phyloP scores from a whole-genome alignment of 2,888 invertebrate genomes.

The Apeira syringaria region DNA sequence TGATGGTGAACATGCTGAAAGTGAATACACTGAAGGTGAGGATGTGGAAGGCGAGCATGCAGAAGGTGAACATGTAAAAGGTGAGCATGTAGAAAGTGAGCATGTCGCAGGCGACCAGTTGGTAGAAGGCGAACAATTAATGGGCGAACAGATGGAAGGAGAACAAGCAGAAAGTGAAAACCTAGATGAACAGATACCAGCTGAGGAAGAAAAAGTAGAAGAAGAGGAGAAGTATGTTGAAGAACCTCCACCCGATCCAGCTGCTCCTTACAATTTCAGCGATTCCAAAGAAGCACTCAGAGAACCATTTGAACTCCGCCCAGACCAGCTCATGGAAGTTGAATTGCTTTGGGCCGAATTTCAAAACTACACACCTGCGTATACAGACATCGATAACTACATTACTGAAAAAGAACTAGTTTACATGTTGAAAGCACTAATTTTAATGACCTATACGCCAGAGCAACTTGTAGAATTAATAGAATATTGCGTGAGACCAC shows the following conservation, averaged over 20 bases:
- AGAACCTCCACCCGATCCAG: conserved; percentile 68
- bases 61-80: conserved; percentile 29
- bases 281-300: conserved; percentile 66
- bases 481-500: conserved; percentile 61
- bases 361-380: conserved; percentile 71
- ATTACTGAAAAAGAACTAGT: conserved; percentile 68
- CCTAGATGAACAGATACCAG: conserved; percentile 3
- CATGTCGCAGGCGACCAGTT: conserved; percentile 30
- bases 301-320: conserved; percentile 59
- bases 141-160: conserved; percentile 36
- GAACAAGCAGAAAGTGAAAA: conserved; percentile 37
- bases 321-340: conserved; percentile 69
- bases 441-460: conserved; percentile 64
- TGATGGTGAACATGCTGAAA: conserved; percentile 37
- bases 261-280: conserved; percentile 63
- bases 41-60: conserved; percentile 13
- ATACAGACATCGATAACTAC: conserved; percentile 61
- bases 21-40: conserved; percentile 32
- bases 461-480: conserved; percentile 69
- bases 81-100: conserved; percentile 36
- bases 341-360: conserved; percentile 68
- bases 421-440: conserved; percentile 67
- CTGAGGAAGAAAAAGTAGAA: conserved; percentile 46
- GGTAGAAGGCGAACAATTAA: conserved; percentile 40
- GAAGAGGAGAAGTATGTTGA: conserved; percentile 58